Conservation (phyloP, 2,113 vertebrate species). For the Gnathonemus longibarbis region DNA sequence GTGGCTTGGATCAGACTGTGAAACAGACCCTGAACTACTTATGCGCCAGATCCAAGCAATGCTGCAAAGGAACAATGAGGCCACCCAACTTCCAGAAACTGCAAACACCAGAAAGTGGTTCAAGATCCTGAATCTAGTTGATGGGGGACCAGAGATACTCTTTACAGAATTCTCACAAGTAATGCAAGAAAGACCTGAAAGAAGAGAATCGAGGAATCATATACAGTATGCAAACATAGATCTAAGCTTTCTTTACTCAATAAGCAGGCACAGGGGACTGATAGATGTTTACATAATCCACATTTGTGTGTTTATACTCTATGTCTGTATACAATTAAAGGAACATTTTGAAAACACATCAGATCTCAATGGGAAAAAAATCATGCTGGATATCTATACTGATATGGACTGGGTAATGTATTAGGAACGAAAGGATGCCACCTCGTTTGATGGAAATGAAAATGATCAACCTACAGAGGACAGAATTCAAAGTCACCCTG, state of each 20-base stretch:
- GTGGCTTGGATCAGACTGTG: neutral
- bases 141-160: neutral
- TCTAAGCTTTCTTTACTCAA: neutral
- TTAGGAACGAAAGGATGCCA: no score
- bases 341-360: no score
- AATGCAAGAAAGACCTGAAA: neutral
- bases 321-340: neutral
- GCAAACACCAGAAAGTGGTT: neutral
- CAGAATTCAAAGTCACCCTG: no score
- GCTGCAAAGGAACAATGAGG: neutral
- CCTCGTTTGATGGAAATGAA: no score
- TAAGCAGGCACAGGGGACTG: neutral
- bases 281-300: neutral
- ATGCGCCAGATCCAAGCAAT: neutral
- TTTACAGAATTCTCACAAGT: neutral
- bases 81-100: neutral
- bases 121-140: neutral
- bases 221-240: neutral
- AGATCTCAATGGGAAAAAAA: no score
- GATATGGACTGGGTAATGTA: no score
- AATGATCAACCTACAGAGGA: no score
- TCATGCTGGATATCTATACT: no score
- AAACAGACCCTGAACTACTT: neutral
- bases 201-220: neutral
- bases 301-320: neutral